Percentiles rank a stretch among this genome's conserved stretches.
These are phyloP conservation scores for Aelia acuminata DNA, from an alignment of 2,888 invertebrate species.

Conservation along the genomic window DNA sequence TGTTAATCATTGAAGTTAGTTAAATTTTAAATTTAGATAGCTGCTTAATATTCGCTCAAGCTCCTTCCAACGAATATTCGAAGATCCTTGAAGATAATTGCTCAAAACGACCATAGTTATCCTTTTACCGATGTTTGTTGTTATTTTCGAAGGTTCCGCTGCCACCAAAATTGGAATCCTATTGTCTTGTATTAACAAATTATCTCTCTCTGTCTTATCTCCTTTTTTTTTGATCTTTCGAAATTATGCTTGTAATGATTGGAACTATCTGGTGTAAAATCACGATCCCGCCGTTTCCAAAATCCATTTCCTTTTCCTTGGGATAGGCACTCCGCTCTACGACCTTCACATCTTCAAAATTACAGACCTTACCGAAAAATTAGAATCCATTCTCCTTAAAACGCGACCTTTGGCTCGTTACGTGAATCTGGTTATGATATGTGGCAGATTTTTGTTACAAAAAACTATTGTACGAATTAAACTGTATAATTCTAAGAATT, in stretches of 20 bases:
- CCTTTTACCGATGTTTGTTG: conserved; percentile 7
- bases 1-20: neutral
- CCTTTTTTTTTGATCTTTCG: neutral
- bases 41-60: neutral
- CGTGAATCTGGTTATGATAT: no score
- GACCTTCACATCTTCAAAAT: neutral
- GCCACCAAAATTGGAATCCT: neutral
- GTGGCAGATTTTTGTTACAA: no score
- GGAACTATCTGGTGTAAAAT: neutral
- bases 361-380: neutral
- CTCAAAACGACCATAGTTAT: neutral
- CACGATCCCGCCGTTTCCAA: neutral
- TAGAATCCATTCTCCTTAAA: neutral
- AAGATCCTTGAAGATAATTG: conserved; percentile 34
- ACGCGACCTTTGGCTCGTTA: neutral
- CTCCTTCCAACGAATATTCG: no score
- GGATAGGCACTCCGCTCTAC: neutral
- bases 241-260: neutral
- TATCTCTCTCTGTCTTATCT: neutral
- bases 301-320: neutral
- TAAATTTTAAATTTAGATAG: neutral
- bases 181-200: neutral
- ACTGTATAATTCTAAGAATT: no score
- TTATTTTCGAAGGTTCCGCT: conserved; percentile 3
- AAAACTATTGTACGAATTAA: no score